Conservation (phyloP, 2,113 vertebrate genomes). For the Bucco capensis region DNA sequence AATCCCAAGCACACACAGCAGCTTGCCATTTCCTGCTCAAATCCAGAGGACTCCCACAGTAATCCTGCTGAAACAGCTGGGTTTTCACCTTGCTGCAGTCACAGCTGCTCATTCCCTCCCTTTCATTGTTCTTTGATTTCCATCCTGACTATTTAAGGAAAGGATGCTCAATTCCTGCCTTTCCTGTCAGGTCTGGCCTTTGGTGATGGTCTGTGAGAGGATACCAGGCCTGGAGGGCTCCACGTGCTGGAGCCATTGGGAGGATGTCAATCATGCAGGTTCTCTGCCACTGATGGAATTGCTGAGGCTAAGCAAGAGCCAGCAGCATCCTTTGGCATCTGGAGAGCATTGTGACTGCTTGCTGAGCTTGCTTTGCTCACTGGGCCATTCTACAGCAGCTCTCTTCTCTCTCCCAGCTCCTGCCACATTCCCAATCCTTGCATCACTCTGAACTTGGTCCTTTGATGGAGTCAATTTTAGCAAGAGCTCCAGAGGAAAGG, state of each 20-base stretch:
- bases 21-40: constrained; percentile 73
- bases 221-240: not conserved
- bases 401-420: not conserved
- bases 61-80: constrained; percentile 67
- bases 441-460: not conserved
- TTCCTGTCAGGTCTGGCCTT: constrained; percentile 68
- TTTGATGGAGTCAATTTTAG: not conserved
- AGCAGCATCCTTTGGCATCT: not conserved
- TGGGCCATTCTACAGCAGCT: not conserved
- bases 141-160: constrained; percentile 78
- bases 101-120: constrained; percentile 56
- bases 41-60: constrained; percentile 63
- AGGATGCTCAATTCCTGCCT: constrained; percentile 76
- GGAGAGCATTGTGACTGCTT: not conserved
- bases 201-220: constrained; percentile 20
- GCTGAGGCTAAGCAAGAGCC: not conserved
- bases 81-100: constrained; percentile 64
- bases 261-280: not conserved
- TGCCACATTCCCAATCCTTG: not conserved
- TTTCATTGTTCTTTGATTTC: constrained; percentile 75
- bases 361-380: not conserved
- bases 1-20: constrained; percentile 60
- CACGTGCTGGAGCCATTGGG: not conserved
- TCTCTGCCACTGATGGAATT: not conserved
- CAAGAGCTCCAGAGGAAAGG: not conserved